Evolutionary conservation across 2,888 invertebrate species (phyloP), one percentile per base, ranked within the genome.

Genomic region (Dendrolimus houi): DNA sequence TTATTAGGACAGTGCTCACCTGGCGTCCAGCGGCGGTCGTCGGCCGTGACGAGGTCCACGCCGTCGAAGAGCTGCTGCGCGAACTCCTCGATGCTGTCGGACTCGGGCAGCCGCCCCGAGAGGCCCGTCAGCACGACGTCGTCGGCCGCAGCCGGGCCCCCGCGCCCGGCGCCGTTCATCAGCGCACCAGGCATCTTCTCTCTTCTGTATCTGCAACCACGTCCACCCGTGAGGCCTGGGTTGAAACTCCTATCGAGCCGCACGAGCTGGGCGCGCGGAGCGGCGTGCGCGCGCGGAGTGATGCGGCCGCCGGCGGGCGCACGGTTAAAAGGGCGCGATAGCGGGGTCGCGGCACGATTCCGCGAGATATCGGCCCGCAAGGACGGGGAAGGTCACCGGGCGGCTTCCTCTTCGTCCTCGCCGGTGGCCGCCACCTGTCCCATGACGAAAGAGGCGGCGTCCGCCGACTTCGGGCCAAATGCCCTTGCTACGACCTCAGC

Each of bases 31-130:
- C 98, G 92, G 65, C 97, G 92, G 67, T 95, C 96, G 80, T 98
- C 98, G 67, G 96, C 98, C 42, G 97, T 98, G 62, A 99, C 95
- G 91, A 99, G 94, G 81, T 99, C 99, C 54, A 97, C 93, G 57
- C 97, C 97, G 62, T 95, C 95, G 83, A 97, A 95, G 57, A 99
- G 93, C 83, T 98, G 95, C 72, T 96, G 93, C 74, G 95, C 95
- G 86, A 99, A 99, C 89, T 99, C 99, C 68, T 96, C 96, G 75
- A 99, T 95, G 83, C 92, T 95, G 70, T 94, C 93, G 64, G 96
- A 97, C 87, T 99, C 97, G 10, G 99, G 99, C 69, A 99, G 92
- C 64, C 98, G 95, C 59, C 95, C 96, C 58, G 97, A 96, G 69
- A 97, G 92, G 17, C 97, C 97, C 55, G 95, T 93, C 74, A 97